Evolutionary conservation across 2,797 vertebrate species (phyloP), one percentile per base, ranked within the genome.

Genomic region (Cyclura pinguis): DNA sequence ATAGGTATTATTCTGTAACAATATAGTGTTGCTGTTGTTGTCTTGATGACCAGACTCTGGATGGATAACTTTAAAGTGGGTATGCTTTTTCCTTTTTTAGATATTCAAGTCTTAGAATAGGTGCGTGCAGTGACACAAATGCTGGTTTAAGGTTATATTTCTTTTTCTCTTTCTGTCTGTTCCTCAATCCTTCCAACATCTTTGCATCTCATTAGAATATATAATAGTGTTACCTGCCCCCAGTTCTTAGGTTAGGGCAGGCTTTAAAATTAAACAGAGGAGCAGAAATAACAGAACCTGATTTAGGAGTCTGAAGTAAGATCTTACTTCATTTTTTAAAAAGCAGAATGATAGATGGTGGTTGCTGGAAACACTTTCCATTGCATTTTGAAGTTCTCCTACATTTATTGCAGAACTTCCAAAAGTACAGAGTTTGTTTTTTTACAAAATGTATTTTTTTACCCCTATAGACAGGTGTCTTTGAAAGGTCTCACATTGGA

Each of bases 401-500:
- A 59, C 47, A 81, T 81, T 38, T 77, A 62, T 86, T 62, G 27
- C 22, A 57, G 24, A 57, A 32, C 22, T 73, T 72, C 38, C 50
- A 69, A 42, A 74, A 50, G 67, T 16, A 80, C 29, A 87, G 78
- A 52, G 29, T 38, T 38, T 29, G 47, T 72, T 82, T 59, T 69
- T 55, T 76, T 27, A 14, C 29, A 38, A 55, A 22, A 47, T 32
- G 2, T 13, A 81, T 22, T 47, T 47, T 10, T 55, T 62, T 42
- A 27, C 12, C 64, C 14, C 32, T 74, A 47, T 38, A 93, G 89
- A 57, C 14, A 89, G 55, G 35, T 92, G 84, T 64, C 92, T 96
- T 94, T 93, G 92, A 87, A 94, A 93, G 73, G 94, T 95, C 89
- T 74, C 67, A 81, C 78, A n/a, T 95, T 89, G 92, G 55, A 90